Evolutionary conservation across 2,888 invertebrate species (phyloP).

Genomic region (Spisula solida): DNA sequence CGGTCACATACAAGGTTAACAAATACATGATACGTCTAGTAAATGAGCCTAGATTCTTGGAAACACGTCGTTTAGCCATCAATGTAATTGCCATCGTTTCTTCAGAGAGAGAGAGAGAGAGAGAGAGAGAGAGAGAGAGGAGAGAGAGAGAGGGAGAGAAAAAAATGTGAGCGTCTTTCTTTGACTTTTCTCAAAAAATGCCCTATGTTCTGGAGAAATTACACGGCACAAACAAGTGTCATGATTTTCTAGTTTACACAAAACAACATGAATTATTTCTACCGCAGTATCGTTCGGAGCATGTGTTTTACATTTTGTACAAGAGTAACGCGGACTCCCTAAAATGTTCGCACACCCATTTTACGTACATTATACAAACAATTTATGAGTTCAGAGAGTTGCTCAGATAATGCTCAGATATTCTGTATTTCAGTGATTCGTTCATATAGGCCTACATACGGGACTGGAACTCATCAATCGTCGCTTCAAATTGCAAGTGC

Average conservation of each 20-base stretch:
- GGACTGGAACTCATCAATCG: not conserved
- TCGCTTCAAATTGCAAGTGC: not conserved
- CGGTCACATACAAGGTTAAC: not conserved
- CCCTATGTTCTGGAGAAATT: not conserved
- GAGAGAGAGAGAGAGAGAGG: no score
- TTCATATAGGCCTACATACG: not conserved
- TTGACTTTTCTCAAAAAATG: not conserved
- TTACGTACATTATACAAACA: constrained; percentile 23
- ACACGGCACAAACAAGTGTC: constrained; percentile 20
- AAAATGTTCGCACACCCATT: constrained; percentile 18
- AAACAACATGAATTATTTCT: constrained; percentile 3
- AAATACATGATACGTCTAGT: not conserved
- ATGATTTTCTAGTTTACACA: constrained; percentile 6
- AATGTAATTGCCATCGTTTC: not conserved
- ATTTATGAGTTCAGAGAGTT: constrained; percentile 5
- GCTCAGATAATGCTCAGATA: not conserved
- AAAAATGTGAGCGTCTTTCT: no score
- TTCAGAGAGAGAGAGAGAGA: not conserved
- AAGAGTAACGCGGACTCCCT: constrained; percentile 4
- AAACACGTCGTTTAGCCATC: not conserved
- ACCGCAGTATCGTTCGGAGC: not conserved
- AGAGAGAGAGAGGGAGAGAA: no score
- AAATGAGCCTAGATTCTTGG: not conserved
- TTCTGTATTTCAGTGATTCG: not conserved
- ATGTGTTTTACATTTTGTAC: constrained; percentile 26